These are phyloP conservation scores for Leptodactylus fuscus DNA, from an alignment of 2,113 vertebrate species.

Conservation along the genomic window DNA sequence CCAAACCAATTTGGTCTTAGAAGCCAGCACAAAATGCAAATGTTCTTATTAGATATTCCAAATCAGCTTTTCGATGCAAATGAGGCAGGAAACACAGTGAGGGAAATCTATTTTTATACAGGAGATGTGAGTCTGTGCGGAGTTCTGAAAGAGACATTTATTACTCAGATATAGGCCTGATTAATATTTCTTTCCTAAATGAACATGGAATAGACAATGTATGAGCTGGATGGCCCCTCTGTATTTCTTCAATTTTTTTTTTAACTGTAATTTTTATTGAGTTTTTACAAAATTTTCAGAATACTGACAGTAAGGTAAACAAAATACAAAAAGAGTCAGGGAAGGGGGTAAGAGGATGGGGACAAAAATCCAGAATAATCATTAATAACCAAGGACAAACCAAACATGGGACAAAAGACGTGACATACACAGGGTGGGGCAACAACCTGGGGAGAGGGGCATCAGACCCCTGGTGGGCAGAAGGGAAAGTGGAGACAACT, in stretches of 20 bases:
- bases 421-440: too few species aligned
- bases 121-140: slow-evolving; percentile 34
- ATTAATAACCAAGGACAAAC: too few species aligned
- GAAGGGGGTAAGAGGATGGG: too few species aligned
- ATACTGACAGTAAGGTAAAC: too few species aligned
- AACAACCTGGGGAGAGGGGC: too few species aligned
- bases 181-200: slow-evolving; percentile 41
- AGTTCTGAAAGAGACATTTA: slow-evolving; percentile 29
- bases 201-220: not conserved
- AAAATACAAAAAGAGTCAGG: too few species aligned
- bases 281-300: too few species aligned
- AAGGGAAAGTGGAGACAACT: too few species aligned
- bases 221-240: not conserved
- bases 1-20: slow-evolving; percentile 55
- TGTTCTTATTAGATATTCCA: slow-evolving; percentile 57
- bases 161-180: slow-evolving; percentile 24
- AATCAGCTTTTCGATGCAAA: slow-evolving; percentile 59
- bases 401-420: too few species aligned
- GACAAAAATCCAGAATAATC: too few species aligned
- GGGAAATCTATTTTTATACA: slow-evolving; percentile 57
- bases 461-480: too few species aligned
- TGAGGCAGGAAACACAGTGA: slow-evolving; percentile 48
- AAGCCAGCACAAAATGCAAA: slow-evolving; percentile 55
- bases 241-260: not conserved
- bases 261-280: too few species aligned